Base-by-base conservation (phyloP, 2,113 vertebrate genomes). In the Illadopsis cleaveri region DNA sequence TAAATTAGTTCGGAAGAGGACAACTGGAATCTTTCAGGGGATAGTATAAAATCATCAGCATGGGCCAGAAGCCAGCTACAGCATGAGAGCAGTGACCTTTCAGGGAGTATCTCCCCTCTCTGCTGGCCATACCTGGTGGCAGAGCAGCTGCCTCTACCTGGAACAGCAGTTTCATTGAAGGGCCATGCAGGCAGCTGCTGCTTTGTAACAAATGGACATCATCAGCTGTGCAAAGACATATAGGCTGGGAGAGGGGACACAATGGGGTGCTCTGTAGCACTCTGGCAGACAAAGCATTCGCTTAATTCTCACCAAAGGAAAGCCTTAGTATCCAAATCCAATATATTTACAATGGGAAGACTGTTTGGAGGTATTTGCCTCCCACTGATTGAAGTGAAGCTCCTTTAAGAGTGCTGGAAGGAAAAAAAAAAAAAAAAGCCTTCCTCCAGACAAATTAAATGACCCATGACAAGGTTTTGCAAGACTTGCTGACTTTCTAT, bases 91-190 rank as follows among this genome's bases (percentile, higher is more conserved):
- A 66, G 28, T 8, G 62, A n/a, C 69, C 66, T 86, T 89, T 30
- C 30, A 22, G 28, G 72, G 48, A 78, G 21, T 42, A 31, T 71
- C 42, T 71, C n/a, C 57, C 33, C 81, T 90, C 79, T 90, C 1
- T 27, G 61, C 8, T 78, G 85, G 85, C 75, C 69, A 72, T 98
- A 97, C 98, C 98, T 98, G 98, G 96, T 84, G 91, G 91, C 56
- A 57, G 72, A 95, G 94, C 98, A 99, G 98, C 98, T 99, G 98
- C 96, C 93, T 66, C 93, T 97, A 98, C 98, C 98, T 98, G 98
- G 96, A 98, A 99, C 97, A 99, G 98, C 97, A 96, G 96, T 80
- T 78, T 69, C 92, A 98, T 94, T 97, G 97, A 98, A 91, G 33
- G 51, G 60, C 75, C 75, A 97, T 42, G 53, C 64, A 79, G 85